phyloP scores from a whole-genome alignment of 2,888 invertebrate genomes.

The Enoplolaimus lenunculus region DNA sequence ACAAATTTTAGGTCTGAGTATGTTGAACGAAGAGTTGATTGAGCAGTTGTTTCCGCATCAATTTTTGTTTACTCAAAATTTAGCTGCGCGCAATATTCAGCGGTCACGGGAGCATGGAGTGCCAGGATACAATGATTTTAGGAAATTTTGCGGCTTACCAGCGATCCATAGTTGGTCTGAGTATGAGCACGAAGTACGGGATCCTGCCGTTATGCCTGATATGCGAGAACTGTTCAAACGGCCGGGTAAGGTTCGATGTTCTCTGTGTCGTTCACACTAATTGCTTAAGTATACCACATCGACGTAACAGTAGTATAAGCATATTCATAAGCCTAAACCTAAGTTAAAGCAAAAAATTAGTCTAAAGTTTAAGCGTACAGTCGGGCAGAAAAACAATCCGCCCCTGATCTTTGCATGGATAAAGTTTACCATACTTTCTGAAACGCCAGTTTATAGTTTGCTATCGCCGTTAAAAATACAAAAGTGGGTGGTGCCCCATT shows the following conservation, averaged over 20 bases:
- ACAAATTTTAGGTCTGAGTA: not conserved
- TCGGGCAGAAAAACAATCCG: too few relatives aligned
- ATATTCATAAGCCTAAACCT: too few relatives aligned
- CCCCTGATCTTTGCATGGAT: too few relatives aligned
- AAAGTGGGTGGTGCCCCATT: too few relatives aligned
- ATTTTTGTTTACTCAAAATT: conserved; percentile 34
- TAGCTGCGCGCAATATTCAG: conserved; percentile 43
- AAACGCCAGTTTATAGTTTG: too few relatives aligned
- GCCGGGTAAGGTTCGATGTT: conserved; percentile 14
- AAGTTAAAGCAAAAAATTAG: too few relatives aligned
- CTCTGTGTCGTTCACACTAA: too few relatives aligned
- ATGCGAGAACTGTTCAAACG: not conserved
- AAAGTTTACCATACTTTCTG: too few relatives aligned
- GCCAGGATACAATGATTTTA: conserved; percentile 41
- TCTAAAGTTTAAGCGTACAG: too few relatives aligned
- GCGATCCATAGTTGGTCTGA: conserved; percentile 10
- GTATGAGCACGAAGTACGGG: not conserved
- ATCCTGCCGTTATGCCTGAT: not conserved
- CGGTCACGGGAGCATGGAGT: conserved; percentile 44
- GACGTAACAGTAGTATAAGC: too few relatives aligned
- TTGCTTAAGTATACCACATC: too few relatives aligned
- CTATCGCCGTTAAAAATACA: too few relatives aligned
- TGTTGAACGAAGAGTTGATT: conserved; percentile 18
- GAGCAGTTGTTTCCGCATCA: conserved; percentile 17
- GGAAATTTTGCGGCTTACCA: conserved; percentile 38